Evolutionary conservation across 1,140 invertebrate species (phyloP).

Genomic region (Venustaconcha ellipsiformis): DNA sequence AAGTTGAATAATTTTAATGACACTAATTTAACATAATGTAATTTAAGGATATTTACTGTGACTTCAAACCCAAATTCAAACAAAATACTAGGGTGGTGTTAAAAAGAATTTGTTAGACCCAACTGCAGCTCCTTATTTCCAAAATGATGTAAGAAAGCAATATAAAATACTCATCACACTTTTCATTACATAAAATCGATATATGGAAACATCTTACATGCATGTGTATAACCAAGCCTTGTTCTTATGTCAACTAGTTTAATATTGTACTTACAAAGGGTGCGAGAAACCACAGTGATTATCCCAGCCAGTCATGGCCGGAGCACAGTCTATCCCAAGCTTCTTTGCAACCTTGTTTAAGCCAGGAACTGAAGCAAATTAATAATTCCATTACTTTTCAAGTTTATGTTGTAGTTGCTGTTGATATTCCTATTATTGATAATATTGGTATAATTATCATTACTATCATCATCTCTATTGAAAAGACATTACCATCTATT

Average conservation of each 20-base stretch:
- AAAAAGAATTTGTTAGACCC: no score
- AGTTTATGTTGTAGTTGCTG: neutral
- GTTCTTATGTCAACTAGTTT: neutral
- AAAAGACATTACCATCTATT: no score
- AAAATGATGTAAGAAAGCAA: no score
- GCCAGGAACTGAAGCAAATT: slow-evolving; percentile 79
- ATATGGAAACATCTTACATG: no score
- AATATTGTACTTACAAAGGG: slow-evolving; percentile 75
- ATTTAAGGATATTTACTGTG: no score
- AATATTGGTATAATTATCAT: neutral
- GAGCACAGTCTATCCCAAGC: slow-evolving; percentile 92
- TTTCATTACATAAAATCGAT: no score
- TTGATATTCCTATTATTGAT: neutral
- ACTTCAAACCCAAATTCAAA: no score
- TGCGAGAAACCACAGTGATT: slow-evolving; percentile 86
- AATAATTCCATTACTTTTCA: neutral
- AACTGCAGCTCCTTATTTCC: no score
- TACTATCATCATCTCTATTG: neutral
- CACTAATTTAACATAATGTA: no score
- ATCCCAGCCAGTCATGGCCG: slow-evolving; percentile 96
- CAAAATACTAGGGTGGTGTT: no score
- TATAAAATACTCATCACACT: no score
- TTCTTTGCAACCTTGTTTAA: slow-evolving; percentile 89
- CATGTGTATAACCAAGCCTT: no score
- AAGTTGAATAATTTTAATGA: neutral